Evolutionary conservation across 2,888 invertebrate species (phyloP).

Genomic region (Catocala fraxini): DNA sequence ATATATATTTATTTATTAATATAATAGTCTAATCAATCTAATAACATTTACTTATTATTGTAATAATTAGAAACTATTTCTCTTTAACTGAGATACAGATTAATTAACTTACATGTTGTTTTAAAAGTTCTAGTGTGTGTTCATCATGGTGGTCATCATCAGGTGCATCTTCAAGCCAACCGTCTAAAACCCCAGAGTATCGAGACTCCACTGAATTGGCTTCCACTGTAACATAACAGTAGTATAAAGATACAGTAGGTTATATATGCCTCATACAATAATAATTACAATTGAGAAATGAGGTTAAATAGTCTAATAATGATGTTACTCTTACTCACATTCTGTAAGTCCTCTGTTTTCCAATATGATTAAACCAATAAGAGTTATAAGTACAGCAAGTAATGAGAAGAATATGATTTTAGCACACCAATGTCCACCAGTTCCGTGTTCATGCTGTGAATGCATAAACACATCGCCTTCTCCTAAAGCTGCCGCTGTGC

Average conservation of each 20-base stretch:
- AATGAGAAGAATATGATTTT: constrained; percentile 94
- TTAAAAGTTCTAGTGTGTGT: constrained; percentile 81
- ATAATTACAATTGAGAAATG: no score
- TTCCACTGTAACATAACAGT: constrained; percentile 67
- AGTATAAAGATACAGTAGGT: background rate
- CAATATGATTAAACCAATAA: constrained; percentile 92
- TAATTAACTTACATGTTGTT: constrained; percentile 76
- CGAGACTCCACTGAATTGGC: constrained; percentile 88
- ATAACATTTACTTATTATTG: no score
- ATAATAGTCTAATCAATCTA: no score
- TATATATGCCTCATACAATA: background rate
- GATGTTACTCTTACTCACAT: constrained; percentile 85
- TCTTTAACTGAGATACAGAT: background rate
- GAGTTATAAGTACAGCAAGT: constrained; percentile 90
- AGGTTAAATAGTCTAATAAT: background rate
- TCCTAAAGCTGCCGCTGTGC: constrained; percentile 79
- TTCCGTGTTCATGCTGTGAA: constrained; percentile 91
- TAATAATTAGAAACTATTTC: no score
- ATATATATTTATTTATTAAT: no score
- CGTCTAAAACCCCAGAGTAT: constrained; percentile 92
- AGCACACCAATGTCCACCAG: constrained; percentile 95
- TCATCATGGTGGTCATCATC: constrained; percentile 86
- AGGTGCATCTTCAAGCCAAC: constrained; percentile 91
- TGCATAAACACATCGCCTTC: constrained; percentile 93
- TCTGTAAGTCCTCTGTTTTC: constrained; percentile 93